These are phyloP conservation scores for Papilio protenor DNA, from an alignment of 2,888 invertebrate genomes.

Conservation along the genomic window DNA sequence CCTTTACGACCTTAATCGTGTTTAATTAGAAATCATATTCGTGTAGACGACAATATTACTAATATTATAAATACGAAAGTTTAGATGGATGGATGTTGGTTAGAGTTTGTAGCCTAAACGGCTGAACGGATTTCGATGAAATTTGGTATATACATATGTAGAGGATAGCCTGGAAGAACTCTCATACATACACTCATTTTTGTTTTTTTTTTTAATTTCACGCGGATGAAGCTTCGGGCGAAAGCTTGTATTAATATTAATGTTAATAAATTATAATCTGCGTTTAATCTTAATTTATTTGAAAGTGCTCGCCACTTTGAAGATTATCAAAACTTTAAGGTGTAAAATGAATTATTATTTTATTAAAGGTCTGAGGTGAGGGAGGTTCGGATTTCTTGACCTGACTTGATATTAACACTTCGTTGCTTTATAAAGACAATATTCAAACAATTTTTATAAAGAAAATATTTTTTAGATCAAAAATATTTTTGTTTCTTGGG, in stretches of 20 bases:
- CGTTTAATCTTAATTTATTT: slow-evolving; percentile 15
- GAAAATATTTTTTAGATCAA: too few species aligned
- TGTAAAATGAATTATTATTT: slow-evolving; percentile 35
- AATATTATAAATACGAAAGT: too few species aligned
- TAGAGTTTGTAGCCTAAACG: too few species aligned
- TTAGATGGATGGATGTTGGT: too few species aligned
- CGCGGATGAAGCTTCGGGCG: too few species aligned
- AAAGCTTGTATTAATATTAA: neutral
- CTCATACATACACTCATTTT: too few species aligned
- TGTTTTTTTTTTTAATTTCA: too few species aligned
- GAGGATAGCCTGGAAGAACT: too few species aligned
- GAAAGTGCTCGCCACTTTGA: slow-evolving; percentile 3
- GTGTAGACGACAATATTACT: too few species aligned
- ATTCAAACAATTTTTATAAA: neutral
- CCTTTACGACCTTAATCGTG: neutral
- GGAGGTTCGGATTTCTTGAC: neutral
- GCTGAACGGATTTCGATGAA: too few species aligned
- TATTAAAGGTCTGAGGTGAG: slow-evolving; percentile 15
- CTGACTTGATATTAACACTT: slow-evolving; percentile 6
- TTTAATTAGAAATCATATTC: neutral
- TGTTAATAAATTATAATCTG: slow-evolving; percentile 29
- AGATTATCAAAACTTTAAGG: slow-evolving; percentile 16
- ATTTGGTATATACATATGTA: too few species aligned
- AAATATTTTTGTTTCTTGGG: too few species aligned
- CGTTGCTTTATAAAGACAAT: neutral